Percentiles rank a stretch among this genome's conserved stretches.
Evolutionary conservation across 1,140 invertebrate species (phyloP).

Genomic region (Aleiodes sp.): DNA sequence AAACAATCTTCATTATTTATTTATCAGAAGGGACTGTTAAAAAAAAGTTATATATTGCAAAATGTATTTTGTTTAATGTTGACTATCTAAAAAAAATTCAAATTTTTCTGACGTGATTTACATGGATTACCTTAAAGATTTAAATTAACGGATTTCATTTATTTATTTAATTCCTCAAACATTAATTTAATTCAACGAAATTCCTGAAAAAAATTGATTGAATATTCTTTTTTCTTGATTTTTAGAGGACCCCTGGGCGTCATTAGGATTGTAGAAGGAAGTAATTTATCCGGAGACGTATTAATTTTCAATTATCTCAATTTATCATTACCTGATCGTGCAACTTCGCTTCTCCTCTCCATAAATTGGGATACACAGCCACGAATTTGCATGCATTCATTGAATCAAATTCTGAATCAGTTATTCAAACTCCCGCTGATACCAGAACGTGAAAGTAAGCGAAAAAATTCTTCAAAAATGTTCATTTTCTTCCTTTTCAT

Average conservation of each 20-base stretch:
- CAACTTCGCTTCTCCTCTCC: conserved; percentile 73
- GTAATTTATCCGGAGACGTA: conserved; percentile 66
- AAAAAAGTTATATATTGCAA: no score
- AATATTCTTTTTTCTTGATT: conserved; percentile 35
- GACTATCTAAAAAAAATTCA: no score
- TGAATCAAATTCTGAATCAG: conserved; percentile 78
- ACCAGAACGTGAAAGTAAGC: conserved; percentile 70
- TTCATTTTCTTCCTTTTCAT: background rate
- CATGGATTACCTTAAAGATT: no score
- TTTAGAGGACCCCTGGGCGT: conserved; percentile 64
- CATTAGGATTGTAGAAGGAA: conserved; percentile 62
- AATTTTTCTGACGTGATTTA: no score
- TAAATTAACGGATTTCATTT: no score
- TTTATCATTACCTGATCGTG: conserved; percentile 72
- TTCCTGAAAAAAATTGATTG: no score
- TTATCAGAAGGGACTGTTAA: no score
- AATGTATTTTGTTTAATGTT: no score
- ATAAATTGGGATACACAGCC: conserved; percentile 80
- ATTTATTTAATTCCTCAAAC: no score
- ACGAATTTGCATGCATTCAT: conserved; percentile 71
- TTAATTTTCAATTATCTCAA: conserved; percentile 75
- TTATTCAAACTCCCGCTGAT: conserved; percentile 74
- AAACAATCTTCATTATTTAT: no score
- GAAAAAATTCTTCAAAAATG: conserved; percentile 21
- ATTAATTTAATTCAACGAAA: no score